Evolutionary conservation across 2,797 vertebrate genomes (phyloP).

Genomic region (Sebastes iracundus): DNA sequence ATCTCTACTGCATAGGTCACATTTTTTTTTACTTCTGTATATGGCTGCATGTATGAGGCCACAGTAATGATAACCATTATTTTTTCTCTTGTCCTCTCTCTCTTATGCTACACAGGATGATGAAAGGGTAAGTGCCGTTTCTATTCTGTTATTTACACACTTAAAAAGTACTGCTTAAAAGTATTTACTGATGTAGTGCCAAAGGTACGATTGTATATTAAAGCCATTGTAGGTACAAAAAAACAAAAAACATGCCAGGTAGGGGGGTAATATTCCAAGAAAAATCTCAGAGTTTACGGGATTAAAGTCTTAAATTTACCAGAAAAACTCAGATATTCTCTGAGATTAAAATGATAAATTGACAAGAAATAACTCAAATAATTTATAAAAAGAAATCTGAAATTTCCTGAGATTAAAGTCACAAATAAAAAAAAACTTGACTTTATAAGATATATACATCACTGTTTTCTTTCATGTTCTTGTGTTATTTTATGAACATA

Average conservation of each 20-base stretch:
- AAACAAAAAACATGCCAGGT: accelerated
- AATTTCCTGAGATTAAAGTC: too few relatives aligned
- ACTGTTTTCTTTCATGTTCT: not conserved
- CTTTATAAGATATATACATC: not conserved
- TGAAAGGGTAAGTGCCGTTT: slow-evolving; percentile 80
- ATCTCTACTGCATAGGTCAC: not conserved
- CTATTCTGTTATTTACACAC: not conserved
- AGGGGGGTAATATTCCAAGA: too few relatives aligned
- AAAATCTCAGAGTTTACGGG: too few relatives aligned
- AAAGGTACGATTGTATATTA: accelerated
- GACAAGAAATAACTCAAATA: too few relatives aligned
- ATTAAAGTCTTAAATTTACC: not conserved
- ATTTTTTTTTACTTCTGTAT: not conserved
- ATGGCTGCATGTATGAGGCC: not conserved
- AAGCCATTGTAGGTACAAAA: not conserved
- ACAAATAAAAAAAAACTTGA: too few relatives aligned
- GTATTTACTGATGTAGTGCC: not conserved
- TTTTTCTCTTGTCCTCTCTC: slow-evolving; percentile 15
- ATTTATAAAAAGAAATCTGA: accelerated
- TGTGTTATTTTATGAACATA: not conserved
- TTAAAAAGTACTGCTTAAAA: not conserved
- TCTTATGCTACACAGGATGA: slow-evolving; percentile 80
- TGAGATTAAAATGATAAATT: not conserved
- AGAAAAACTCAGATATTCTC: not conserved
- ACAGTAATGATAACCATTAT: not conserved